Conservation (phyloP, 2,888 invertebrate genomes). For the Apamea epomidion region DNA sequence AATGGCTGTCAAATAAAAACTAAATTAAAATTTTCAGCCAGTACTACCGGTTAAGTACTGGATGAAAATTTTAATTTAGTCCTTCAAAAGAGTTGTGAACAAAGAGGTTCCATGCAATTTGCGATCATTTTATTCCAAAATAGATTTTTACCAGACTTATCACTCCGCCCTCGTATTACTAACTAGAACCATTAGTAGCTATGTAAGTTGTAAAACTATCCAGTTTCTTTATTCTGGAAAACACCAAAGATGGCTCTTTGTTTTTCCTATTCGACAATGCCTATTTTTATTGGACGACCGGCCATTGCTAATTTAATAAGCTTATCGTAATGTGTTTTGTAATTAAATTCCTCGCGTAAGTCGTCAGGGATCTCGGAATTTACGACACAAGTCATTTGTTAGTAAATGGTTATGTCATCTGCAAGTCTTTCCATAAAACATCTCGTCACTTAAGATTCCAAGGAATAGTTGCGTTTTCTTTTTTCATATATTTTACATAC, state of each 20-base stretch:
- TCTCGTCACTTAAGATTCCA: slow-evolving; percentile 47
- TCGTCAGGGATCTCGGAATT: slow-evolving; percentile 59
- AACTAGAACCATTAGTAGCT: slow-evolving; percentile 18
- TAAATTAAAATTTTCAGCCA: too few relatives aligned
- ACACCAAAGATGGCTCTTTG: slow-evolving; percentile 61
- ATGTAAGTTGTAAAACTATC: slow-evolving; percentile 20
- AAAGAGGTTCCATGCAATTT: too few relatives aligned
- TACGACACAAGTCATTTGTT: slow-evolving; percentile 60
- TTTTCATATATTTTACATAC: slow-evolving; percentile 47
- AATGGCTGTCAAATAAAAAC: too few relatives aligned
- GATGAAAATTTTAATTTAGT: too few relatives aligned
- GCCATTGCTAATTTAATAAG: slow-evolving; percentile 49
- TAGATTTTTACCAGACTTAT: too few relatives aligned
- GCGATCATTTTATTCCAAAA: too few relatives aligned
- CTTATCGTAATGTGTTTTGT: slow-evolving; percentile 41
- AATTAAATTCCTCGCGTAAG: slow-evolving; percentile 52
- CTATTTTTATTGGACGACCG: slow-evolving; percentile 62
- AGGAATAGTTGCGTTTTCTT: slow-evolving; percentile 33
- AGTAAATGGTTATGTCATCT: slow-evolving; percentile 59
- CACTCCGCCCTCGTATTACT: too few relatives aligned
- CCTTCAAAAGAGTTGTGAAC: too few relatives aligned
- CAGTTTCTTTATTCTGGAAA: slow-evolving; percentile 50
- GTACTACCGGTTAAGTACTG: too few relatives aligned
- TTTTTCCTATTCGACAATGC: slow-evolving; percentile 57
- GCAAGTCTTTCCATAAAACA: slow-evolving; percentile 57